Evolutionary conservation across 2,888 invertebrate species (phyloP).

Genomic region (Blera fallax): DNA sequence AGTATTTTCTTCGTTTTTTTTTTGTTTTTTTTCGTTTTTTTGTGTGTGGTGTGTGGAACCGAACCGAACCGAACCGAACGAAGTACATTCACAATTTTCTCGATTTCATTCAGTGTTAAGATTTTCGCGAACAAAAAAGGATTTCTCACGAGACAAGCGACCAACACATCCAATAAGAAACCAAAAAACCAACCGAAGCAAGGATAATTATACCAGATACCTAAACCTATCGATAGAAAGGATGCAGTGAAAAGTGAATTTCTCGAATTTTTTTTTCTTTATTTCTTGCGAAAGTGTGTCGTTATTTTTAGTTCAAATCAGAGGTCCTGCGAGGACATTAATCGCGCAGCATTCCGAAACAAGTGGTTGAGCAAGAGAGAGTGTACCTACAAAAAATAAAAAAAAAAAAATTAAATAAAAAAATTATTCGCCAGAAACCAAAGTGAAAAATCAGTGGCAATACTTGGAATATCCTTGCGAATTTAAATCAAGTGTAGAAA

Average conservation of each 20-base stretch:
- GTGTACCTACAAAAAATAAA: conserved; percentile 4
- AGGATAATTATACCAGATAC: conserved; percentile 18
- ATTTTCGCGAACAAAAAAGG: conserved; percentile 62
- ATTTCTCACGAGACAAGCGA: conserved; percentile 21
- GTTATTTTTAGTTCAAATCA: background rate
- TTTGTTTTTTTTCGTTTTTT: conserved; percentile 1
- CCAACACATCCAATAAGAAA: background rate
- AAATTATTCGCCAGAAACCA: background rate
- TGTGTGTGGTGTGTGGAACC: conserved; percentile 43
- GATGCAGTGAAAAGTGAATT: conserved; percentile 52
- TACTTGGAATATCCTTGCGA: background rate
- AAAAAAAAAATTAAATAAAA: background rate
- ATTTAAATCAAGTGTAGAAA: background rate
- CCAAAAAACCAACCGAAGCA: too few species aligned
- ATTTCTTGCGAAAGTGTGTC: background rate
- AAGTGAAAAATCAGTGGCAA: background rate
- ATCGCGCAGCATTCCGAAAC: conserved; percentile 47
- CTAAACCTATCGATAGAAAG: background rate
- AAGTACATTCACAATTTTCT: conserved; percentile 33
- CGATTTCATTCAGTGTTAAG: conserved; percentile 64
- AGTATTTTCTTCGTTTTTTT: conserved; percentile 39
- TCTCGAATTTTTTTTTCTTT: too few species aligned
- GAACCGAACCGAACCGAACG: conserved; percentile 46
- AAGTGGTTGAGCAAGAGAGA: conserved; percentile 56
- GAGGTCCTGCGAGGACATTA: conserved; percentile 46